Evolutionary conservation across 2,797 vertebrate species (phyloP), one percentile per base, ranked within the genome.

Genomic region (Pagetopsis macropterus): DNA sequence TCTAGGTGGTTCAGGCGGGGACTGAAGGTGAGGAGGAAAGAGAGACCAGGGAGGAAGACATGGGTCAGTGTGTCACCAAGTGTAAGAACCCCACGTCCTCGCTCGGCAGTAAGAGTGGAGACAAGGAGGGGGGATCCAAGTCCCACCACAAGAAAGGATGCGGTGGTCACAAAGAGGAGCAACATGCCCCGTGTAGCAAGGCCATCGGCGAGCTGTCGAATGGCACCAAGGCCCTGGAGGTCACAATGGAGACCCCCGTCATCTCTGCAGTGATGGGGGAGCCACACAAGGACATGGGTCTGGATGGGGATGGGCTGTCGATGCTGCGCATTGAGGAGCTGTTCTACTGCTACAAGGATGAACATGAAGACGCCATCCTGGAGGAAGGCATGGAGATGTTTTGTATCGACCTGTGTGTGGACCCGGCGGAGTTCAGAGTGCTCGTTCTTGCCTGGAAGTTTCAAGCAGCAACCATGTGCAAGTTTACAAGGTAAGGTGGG

Each of bases 51-150:
- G 70, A 82, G 87, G 71, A 88, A 88, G 92, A 92, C 96, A 99
- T 99, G 98, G 98, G 98, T 95, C 98, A 99, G 97, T 99, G 98
- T 72, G 97, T 99, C 96, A 99, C 97, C 48, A 99, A 99, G 95
- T 99, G 98, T 91, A 99, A 99, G 93, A 99, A 99, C 88, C 98
- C 98, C 52, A 97, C 98, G 60, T 99, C 98, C 75, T 98, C 98
- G 54, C 96, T 99, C 33, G 98, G 98, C 92, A 99, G 98, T 85
- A 99, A 99, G 93, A 99, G 98, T 89, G 98, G 97, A 87, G 98
- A 98, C 66, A 96, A 98, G 87, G 98, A 99, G 60, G 86, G 96
- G 0, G 83, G 96, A 82, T 91, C 95, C 91, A 99, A 98, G 87
- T 95, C 96, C 8, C 96, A 97, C 11, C 88, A 94, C 78, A 98